phyloP scores from a whole-genome alignment of 2,797 vertebrate species.

The Bufotes viridis region DNA sequence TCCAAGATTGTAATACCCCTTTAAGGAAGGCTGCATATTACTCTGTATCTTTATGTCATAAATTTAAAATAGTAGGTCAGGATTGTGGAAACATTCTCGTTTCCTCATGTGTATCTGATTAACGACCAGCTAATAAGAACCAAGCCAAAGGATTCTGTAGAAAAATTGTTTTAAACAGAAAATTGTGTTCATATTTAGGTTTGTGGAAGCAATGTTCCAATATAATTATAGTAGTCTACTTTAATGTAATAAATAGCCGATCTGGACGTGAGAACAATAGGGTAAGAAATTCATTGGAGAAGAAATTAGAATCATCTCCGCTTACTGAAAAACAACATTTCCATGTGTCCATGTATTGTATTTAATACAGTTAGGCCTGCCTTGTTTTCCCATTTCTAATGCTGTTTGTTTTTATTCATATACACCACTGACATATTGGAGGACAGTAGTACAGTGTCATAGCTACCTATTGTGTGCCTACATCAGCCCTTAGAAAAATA shows the following conservation, averaged over 20 bases:
- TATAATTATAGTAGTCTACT: slow-evolving; percentile 15
- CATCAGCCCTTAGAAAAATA: no score
- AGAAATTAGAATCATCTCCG: background rate
- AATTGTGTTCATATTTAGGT: slow-evolving; percentile 35
- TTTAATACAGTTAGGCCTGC: background rate
- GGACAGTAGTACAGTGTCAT: no score
- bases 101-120: slow-evolving; percentile 38
- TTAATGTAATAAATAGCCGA: slow-evolving; percentile 19
- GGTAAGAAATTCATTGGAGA: slow-evolving; percentile 16
- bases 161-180: background rate
- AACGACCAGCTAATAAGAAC: slow-evolving; percentile 19
- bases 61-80: slow-evolving; percentile 7
- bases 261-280: background rate
- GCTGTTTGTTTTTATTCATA: background rate
- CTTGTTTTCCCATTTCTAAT: background rate
- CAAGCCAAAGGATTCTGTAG: background rate
- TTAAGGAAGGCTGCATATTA: background rate
- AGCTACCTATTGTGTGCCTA: no score
- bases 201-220: slow-evolving; percentile 22
- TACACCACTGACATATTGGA: no score
- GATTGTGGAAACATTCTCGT: slow-evolving; percentile 1
- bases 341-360: background rate
- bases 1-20: no score
- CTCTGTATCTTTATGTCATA: background rate
- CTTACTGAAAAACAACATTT: background rate